Evolutionary conservation across 2,113 vertebrate species (phyloP).

Genomic region (Clarias batrachus): DNA sequence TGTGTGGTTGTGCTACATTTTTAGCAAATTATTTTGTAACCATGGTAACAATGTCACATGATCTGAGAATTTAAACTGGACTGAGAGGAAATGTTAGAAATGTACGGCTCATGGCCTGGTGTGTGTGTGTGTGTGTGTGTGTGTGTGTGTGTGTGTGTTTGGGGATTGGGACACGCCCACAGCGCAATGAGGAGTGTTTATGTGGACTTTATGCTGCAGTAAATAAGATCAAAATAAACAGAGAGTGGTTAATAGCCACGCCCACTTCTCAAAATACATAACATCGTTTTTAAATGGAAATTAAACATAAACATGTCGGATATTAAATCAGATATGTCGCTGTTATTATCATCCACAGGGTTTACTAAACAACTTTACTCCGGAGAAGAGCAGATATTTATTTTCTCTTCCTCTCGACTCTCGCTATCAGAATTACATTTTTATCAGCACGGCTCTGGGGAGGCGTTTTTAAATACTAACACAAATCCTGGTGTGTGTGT

Average conservation of each 20-base stretch:
- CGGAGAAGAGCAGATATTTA: constrained; percentile 52
- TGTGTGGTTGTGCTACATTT: neutral
- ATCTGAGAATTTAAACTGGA: neutral
- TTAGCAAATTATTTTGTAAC: neutral
- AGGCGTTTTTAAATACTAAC: constrained; percentile 59
- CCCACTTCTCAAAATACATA: constrained; percentile 57
- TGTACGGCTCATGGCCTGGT: neutral
- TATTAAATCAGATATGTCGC: constrained; percentile 54
- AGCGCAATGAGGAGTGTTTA: neutral
- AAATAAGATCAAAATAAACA: constrained; percentile 38
- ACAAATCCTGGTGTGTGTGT: constrained; percentile 44
- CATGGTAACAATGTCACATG: neutral
- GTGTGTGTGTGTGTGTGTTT: neutral
- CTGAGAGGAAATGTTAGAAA: neutral
- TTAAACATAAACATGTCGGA: constrained; percentile 34
- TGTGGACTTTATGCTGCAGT: neutral
- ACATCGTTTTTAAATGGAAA: constrained; percentile 44
- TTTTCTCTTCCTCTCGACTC: constrained; percentile 45
- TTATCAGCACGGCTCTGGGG: constrained; percentile 57
- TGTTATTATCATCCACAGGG: constrained; percentile 61
- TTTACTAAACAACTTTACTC: constrained; percentile 59
- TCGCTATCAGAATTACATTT: constrained; percentile 60
- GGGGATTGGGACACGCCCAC: neutral
- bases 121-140: neutral
- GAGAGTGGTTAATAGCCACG: constrained; percentile 53